These are phyloP conservation scores for Dendronephthya gigantea DNA, from an alignment of 64 coral and sea anemone genomes.

Conservation along the genomic window DNA sequence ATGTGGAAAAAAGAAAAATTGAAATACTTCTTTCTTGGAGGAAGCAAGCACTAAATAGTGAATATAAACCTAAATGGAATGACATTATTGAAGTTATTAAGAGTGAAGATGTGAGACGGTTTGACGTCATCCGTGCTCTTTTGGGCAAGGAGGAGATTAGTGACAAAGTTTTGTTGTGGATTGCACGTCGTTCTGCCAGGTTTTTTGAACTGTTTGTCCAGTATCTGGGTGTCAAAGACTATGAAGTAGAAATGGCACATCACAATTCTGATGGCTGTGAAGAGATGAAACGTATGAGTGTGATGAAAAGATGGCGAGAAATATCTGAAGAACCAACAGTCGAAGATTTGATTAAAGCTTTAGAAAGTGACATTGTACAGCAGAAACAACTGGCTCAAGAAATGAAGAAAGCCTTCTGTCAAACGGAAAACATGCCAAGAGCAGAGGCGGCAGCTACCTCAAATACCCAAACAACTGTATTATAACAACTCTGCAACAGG, in stretches of 20 bases:
- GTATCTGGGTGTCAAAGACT: not conserved
- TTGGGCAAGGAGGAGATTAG: not conserved
- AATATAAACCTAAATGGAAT: not conserved
- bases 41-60: not conserved
- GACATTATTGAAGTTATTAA: not conserved
- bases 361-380: not conserved
- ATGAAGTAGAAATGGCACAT: not conserved
- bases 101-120: not conserved
- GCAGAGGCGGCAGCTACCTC: no score
- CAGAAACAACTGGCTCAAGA: not conserved
- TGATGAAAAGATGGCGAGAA: not conserved
- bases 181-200: not conserved
- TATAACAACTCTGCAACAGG: no score
- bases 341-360: not conserved
- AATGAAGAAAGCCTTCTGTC: not conserved
- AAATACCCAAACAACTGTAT: no score
- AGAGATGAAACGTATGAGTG: not conserved
- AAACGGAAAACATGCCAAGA: not conserved
- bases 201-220: not conserved
- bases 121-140: not conserved
- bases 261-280: not conserved
- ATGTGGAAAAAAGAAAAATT: not conserved
- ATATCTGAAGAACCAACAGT: not conserved
- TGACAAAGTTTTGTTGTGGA: not conserved
- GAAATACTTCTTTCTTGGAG: not conserved